These are phyloP conservation scores for Gobio occitaniae DNA, from an alignment of 2,797 vertebrate genomes.

Conservation along the genomic window DNA sequence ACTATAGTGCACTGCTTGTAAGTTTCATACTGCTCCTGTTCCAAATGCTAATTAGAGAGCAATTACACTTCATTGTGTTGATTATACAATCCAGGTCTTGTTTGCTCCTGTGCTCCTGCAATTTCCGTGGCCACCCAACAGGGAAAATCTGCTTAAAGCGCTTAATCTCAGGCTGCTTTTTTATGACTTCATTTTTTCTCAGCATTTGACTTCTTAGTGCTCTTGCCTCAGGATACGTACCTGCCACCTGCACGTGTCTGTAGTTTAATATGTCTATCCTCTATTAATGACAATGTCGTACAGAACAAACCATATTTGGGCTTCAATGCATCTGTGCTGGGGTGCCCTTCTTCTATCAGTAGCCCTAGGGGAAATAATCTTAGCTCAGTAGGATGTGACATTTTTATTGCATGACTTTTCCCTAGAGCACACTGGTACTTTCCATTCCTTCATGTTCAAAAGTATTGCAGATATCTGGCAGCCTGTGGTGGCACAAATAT, in stretches of 20 bases:
- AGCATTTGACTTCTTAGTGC: conserved; percentile 49
- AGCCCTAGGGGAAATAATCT: conserved; percentile 61
- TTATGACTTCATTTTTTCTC: conserved; percentile 36
- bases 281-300: conserved; percentile 67
- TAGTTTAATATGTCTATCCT: conserved; percentile 21
- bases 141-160: conserved; percentile 10
- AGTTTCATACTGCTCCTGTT: conserved; percentile 68
- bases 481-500: conserved; percentile 23
- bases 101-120: conserved; percentile 8
- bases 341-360: conserved; percentile 70
- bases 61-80: conserved; percentile 7
- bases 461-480: conserved; percentile 53
- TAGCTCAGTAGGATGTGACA: conserved; percentile 68
- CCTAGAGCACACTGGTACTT: conserved; percentile 52
- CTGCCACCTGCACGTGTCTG: conserved; percentile 57
- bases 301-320: conserved; percentile 62
- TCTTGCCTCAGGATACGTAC: conserved; percentile 61
- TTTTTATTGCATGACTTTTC: conserved; percentile 62
- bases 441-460: conserved; percentile 59
- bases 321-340: conserved; percentile 61
- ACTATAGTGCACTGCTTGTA: conserved; percentile 94
- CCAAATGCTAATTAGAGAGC: conserved; percentile 4
- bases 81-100: conserved; percentile 38
- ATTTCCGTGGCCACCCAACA: not conserved
- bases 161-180: conserved; percentile 29